phyloP scores from a whole-genome alignment of 2,888 invertebrate genomes.

The Dolomedes plantarius region DNA sequence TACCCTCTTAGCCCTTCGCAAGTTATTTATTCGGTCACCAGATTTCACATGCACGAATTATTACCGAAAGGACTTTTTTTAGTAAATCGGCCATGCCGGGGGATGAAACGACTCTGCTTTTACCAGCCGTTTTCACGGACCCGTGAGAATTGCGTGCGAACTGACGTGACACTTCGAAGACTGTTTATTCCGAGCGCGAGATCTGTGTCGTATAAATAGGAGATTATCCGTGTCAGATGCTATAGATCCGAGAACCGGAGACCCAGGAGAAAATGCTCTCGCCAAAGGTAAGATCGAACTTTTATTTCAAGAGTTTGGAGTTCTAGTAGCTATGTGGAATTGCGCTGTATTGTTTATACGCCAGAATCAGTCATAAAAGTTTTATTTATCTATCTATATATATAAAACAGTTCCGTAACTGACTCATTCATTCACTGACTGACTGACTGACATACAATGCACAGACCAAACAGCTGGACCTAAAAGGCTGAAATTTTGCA shows the following conservation, averaged over 20 bases:
- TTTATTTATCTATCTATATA: too few species aligned
- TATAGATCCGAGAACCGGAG: not conserved
- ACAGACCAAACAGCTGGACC: too few species aligned
- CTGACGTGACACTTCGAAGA: not conserved
- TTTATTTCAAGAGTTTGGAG: not conserved
- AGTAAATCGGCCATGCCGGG: not conserved
- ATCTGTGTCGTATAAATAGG: constrained; percentile 7
- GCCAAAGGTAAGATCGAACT: not conserved
- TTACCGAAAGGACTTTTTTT: not conserved
- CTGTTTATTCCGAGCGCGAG: not conserved
- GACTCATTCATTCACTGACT: too few species aligned
- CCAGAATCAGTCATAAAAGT: too few species aligned
- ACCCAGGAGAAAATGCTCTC: not conserved
- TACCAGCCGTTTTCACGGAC: not conserved
- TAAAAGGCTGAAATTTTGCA: too few species aligned
- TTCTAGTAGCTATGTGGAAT: too few species aligned
- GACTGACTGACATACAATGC: too few species aligned
- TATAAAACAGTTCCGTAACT: too few species aligned
- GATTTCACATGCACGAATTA: constrained; percentile 13
- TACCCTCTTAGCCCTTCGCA: not conserved
- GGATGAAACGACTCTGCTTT: not conserved
- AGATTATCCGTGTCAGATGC: not conserved
- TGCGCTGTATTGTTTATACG: too few species aligned
- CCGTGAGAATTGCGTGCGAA: not conserved
- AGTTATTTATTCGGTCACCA: not conserved